Conservation (phyloP, 2,797 vertebrate genomes). For the Cossypha dichroa region DNA sequence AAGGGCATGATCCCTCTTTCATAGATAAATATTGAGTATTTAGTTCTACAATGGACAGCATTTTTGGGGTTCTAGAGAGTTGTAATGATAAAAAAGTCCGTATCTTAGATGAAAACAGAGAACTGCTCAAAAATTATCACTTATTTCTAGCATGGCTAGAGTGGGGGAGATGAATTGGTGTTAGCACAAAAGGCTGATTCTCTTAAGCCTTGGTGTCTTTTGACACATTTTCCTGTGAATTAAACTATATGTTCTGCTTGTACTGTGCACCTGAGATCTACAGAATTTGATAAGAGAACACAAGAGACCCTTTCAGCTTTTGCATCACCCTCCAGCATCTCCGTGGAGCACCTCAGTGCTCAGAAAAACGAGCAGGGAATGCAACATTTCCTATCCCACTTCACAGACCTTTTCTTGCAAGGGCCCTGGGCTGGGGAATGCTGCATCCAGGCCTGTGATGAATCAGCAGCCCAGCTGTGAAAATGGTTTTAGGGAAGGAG, state of each 20-base stretch:
- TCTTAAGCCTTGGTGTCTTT: neutral
- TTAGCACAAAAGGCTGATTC: neutral
- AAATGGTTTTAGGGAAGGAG: neutral
- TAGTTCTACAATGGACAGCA: neutral
- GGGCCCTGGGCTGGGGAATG: neutral
- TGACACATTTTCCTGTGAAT: neutral
- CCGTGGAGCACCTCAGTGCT: rapidly evolving
- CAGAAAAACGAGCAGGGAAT: rapidly evolving
- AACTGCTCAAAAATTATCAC: neutral
- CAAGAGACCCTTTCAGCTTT: neutral
- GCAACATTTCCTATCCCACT: rapidly evolving
- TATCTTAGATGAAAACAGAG: neutral
- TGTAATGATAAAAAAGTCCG: neutral
- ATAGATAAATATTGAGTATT: neutral
- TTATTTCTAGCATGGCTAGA: neutral
- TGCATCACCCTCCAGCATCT: neutral
- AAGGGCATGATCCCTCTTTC: neutral
- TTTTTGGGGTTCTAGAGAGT: neutral
- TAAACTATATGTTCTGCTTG: neutral
- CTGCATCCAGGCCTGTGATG: neutral
- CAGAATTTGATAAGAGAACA: neutral
- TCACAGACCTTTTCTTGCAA: neutral
- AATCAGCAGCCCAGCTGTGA: neutral
- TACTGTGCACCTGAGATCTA: neutral
- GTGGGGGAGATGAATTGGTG: neutral